Evolutionary conservation across 2,113 vertebrate species (phyloP), one percentile per base, ranked within the genome.

Genomic region (Kryptolebias marmoratus): DNA sequence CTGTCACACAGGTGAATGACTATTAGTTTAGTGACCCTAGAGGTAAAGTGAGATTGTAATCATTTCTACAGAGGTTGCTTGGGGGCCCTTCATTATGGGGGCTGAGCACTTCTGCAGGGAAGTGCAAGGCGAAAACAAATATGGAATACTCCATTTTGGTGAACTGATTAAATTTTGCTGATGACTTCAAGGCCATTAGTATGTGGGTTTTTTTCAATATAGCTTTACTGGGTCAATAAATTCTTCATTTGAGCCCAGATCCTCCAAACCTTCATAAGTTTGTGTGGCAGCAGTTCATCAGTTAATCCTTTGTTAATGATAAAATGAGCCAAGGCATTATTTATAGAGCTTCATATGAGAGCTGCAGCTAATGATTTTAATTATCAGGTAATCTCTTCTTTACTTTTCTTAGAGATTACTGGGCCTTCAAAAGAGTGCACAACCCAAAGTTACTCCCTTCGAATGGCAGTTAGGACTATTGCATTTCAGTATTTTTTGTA

Each of bases 1-100:
- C 91, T 93, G 91, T 91, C 91, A 91, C 87, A 76, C 79, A 91
- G 83, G 89, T 89, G 90, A 91, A 84, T 89, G 88, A 91, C 88
- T 90, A 88, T 91, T 91, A 88, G 87, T 90, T 89, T 89, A 88
- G 71, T 62, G 77, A 87, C 86, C 90, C 89, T 83, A 50, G 80
- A 89, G 90, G 86, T 79, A 78, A 70, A 71, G 70, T 74, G 81
- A 86, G 86, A 77, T 85, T 78, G 87, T 87, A 91, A 92, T 91
- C 87, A 92, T 90, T 91, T 90, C 81, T 85, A 32, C 68, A 88
- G 75, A 83, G 68, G 84, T 39, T 75, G 89, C 88, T 80, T 2
- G 76, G 83, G 84, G 89, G 72, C 36, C 75, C 90, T 89, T 92
- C 83, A 89, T 89, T 90, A 85, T 54, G 75, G 54, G 69, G 73